Base-by-base conservation (phyloP, 35 echinoderm and acorn worm species). In the Strongylocentrotus purpuratus region DNA sequence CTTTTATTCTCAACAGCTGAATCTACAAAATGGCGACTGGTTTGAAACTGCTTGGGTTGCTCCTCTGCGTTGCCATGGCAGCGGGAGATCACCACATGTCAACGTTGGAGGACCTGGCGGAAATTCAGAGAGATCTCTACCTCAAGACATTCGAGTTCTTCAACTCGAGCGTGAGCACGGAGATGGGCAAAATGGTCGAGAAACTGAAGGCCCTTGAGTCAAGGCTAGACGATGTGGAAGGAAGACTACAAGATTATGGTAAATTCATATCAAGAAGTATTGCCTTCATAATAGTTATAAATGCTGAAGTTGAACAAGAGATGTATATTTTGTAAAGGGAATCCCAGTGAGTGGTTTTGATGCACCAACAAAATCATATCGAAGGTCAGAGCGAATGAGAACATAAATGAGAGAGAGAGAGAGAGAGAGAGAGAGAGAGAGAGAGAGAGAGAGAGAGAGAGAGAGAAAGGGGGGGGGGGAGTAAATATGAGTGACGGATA, bases 171-270 rank as follows among this genome's bases (percentile, higher is more conserved):
- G 91, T 93, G 4, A 93, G 31, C 45, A 46, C 31, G 6, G 33
- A 93, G 91, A 47, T 93, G 46, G 91, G 9, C 22, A 47, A 31
- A 58, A 31, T 93, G 31, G 48, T 93, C n/a, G 91, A 58, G 46
- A 33, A 93, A 58, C 91, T 93, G 25, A 47, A 46, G 31, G 31
- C 91, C 11, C 91, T 93, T 33, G 91, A 93, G 25, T 33, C 91
- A 47, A 47, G 91, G 91, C 47, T 93, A 31, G 46, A 93, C 45
- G 91, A 93, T 17, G 91, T 93, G 18, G 91, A 93, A 32, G 91
- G 48, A 18, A 18, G 91, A 58, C 48, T 93, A 5, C 12, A 47
- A 48, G 91, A 93, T 93, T 93, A 47, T 32, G 46, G 91, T 93
- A 93, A 93, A 48, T 32, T 4, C 2, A 31, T 41, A 41, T 41